These are phyloP conservation scores for Parasteatoda lunata DNA, from an alignment of 2,888 invertebrate species.

Conservation along the genomic window DNA sequence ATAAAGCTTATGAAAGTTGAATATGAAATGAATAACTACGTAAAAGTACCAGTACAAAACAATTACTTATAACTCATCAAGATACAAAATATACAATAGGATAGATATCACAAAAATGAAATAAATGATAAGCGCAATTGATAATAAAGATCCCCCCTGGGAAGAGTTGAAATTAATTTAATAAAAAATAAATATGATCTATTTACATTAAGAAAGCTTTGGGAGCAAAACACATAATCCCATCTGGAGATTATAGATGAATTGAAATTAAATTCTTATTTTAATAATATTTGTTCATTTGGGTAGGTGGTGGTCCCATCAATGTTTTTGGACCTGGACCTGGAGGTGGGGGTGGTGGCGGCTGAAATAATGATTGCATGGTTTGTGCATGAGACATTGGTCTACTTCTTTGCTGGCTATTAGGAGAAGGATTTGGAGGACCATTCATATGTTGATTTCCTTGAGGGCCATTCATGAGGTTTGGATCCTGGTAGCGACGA, in stretches of 20 bases:
- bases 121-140: not conserved
- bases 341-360: conserved; percentile 53
- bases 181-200: conserved; percentile 1
- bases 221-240: not conserved
- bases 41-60: too few species aligned
- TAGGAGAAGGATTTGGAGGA: not conserved
- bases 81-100: too few species aligned
- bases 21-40: too few species aligned
- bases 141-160: not conserved
- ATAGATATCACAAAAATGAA: too few species aligned
- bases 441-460: conserved; percentile 23
- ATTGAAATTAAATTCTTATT: not conserved
- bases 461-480: conserved; percentile 24
- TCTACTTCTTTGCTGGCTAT: conserved; percentile 1
- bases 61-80: too few species aligned
- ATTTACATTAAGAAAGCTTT: not conserved
- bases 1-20: too few species aligned
- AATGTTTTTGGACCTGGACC: conserved; percentile 12
- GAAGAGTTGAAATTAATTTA: not conserved
- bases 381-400: conserved; percentile 54
- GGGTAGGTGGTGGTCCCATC: conserved; percentile 48
- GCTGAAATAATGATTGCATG: conserved; percentile 47
- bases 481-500: conserved; percentile 11
- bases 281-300: conserved; percentile 38
- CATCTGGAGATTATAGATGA: not conserved